Percentiles rank a stretch among this genome's conserved stretches.
phyloP scores from a whole-genome alignment of 2,888 invertebrate species.

The Drosophila prolongata region DNA sequence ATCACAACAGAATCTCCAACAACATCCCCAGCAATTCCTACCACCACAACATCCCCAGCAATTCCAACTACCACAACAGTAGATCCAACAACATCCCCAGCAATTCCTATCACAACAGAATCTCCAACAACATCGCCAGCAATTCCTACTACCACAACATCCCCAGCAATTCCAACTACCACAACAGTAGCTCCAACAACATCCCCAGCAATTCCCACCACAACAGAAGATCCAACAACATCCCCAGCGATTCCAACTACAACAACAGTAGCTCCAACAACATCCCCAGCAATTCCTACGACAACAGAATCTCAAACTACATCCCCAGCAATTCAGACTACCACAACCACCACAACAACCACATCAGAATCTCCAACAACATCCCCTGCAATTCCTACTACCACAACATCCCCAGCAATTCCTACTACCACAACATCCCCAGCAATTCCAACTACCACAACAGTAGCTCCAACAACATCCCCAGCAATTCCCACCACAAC shows the following conservation, averaged over 20 bases:
- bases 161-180: too few species aligned
- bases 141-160: too few species aligned
- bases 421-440: background rate
- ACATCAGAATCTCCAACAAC: background rate
- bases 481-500: background rate
- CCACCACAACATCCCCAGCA: background rate
- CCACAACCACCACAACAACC: background rate
- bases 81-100: too few species aligned
- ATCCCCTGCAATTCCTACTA: background rate
- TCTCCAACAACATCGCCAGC: too few species aligned
- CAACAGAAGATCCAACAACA: background rate
- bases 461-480: background rate
- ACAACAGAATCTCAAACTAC: background rate
- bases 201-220: background rate
- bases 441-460: background rate
- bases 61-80: too few species aligned
- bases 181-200: background rate
- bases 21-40: too few species aligned
- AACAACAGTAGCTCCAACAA: background rate
- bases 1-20: too few species aligned
- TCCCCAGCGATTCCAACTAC: background rate
- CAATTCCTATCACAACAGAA: too few species aligned
- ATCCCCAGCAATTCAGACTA: background rate
- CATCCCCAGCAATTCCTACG: background rate
- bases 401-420: background rate